These are phyloP conservation scores for Psilopsiagon aurifrons DNA, from an alignment of 2,113 vertebrate genomes.

Conservation along the genomic window DNA sequence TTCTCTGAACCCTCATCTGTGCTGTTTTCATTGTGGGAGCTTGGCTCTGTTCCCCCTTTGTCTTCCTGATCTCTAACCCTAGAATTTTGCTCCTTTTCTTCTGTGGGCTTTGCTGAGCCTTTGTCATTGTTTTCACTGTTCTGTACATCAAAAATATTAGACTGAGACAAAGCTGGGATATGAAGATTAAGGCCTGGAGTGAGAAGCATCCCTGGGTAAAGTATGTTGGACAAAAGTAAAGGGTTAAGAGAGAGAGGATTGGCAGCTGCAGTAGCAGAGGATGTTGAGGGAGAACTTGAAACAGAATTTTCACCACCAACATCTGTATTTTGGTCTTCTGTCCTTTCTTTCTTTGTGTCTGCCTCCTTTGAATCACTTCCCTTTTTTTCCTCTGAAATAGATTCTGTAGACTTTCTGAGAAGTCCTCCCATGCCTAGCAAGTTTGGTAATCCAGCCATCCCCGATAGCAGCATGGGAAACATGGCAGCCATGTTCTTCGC, in stretches of 20 bases:
- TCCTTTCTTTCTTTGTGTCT: constrained; percentile 91
- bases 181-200: constrained; percentile 99
- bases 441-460: constrained; percentile 93
- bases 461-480: constrained; percentile 98
- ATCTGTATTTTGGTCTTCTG: constrained; percentile 82
- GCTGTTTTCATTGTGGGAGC: constrained; percentile 87
- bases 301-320: constrained; percentile 80
- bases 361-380: constrained; percentile 77
- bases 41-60: constrained; percentile 78
- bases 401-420: constrained; percentile 82
- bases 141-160: constrained; percentile 83
- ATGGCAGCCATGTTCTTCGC: constrained; percentile 89
- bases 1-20: constrained; percentile 95
- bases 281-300: constrained; percentile 83
- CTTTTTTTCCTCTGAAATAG: constrained; percentile 81
- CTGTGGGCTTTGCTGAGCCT: constrained; percentile 68
- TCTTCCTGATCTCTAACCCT: constrained; percentile 76
- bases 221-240: constrained; percentile 94
- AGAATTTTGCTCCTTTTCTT: constrained; percentile 77
- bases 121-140: constrained; percentile 86
- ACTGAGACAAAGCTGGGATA: constrained; percentile 85
- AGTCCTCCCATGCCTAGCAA: constrained; percentile 87
- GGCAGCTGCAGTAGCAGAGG: constrained; percentile 81
- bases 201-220: constrained; percentile 99
- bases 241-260: constrained; percentile 93